Conservation (phyloP, 1,140 invertebrate genomes). For the Fopius arisanus region DNA sequence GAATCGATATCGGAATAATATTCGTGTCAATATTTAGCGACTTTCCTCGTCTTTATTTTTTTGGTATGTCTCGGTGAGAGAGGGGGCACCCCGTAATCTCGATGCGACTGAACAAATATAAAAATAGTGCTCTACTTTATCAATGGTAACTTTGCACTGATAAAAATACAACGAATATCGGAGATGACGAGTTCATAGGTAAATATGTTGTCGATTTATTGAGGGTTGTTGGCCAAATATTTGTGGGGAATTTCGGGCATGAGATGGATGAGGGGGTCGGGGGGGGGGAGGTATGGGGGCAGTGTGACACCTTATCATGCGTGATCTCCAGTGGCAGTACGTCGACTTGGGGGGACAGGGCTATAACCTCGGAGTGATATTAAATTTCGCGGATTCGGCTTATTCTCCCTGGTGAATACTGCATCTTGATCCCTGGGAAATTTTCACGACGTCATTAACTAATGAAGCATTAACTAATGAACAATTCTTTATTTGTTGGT, state of each 20-base stretch:
- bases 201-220: background rate
- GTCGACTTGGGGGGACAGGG: constrained; percentile 40
- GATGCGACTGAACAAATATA: constrained; percentile 35
- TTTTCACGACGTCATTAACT: background rate
- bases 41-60: constrained; percentile 30
- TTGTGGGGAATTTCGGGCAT: background rate
- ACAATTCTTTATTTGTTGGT: background rate
- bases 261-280: too few relatives aligned
- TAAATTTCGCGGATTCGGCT: constrained; percentile 51
- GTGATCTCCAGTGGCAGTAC: constrained; percentile 40
- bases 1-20: constrained; percentile 3
- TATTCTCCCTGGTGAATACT: constrained; percentile 30
- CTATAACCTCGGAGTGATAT: constrained; percentile 53
- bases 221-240: background rate
- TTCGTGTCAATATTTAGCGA: constrained; percentile 25
- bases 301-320: constrained; percentile 47
- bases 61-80: background rate
- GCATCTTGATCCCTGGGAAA: constrained; percentile 3
- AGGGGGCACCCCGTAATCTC: constrained; percentile 1
- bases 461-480: background rate
- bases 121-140: constrained; percentile 36
- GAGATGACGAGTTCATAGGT: background rate
- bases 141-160: constrained; percentile 12
- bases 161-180: constrained; percentile 1
- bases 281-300: constrained; percentile 40